These are phyloP conservation scores for Brachionichthys hirsutus DNA, from an alignment of 2,113 vertebrate genomes.

Conservation along the genomic window DNA sequence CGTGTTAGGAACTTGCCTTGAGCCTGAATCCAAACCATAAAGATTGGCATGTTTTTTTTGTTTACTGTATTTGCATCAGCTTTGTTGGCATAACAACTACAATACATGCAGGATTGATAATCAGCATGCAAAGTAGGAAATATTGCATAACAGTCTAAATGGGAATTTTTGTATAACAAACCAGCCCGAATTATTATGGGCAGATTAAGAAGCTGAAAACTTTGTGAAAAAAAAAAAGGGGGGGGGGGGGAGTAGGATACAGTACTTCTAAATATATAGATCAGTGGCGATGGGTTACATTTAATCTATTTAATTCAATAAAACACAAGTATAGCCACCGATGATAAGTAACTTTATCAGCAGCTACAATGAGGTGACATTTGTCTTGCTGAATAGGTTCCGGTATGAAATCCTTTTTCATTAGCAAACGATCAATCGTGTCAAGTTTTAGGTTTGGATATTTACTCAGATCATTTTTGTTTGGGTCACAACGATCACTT, in stretches of 20 bases:
- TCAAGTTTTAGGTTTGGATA: no score
- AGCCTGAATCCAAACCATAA: background rate
- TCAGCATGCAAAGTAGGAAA: conserved; percentile 23
- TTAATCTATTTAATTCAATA: background rate
- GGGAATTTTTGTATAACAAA: conserved; percentile 18
- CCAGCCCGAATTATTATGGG: background rate
- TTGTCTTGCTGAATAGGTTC: no score
- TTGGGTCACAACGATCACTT: no score
- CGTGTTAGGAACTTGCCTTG: background rate
- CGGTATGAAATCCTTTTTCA: no score
- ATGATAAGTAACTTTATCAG: no score
- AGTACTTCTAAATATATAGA: background rate
- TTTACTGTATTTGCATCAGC: conserved; percentile 28
- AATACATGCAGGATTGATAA: conserved; percentile 1
- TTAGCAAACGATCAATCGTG: no score
- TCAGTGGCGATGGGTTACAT: conserved; percentile 3
- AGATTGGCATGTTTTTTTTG: conserved; percentile 10
- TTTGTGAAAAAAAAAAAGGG: background rate
- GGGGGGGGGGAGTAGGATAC: no score
- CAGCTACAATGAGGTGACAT: no score
- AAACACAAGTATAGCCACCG: no score
- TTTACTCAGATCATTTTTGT: no score
- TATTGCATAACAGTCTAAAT: conserved; percentile 12
- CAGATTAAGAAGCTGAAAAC: background rate
- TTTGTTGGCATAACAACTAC: conserved; percentile 13